Base-by-base conservation (phyloP, 1,140 invertebrate genomes). In the Drosophila tristis region DNA sequence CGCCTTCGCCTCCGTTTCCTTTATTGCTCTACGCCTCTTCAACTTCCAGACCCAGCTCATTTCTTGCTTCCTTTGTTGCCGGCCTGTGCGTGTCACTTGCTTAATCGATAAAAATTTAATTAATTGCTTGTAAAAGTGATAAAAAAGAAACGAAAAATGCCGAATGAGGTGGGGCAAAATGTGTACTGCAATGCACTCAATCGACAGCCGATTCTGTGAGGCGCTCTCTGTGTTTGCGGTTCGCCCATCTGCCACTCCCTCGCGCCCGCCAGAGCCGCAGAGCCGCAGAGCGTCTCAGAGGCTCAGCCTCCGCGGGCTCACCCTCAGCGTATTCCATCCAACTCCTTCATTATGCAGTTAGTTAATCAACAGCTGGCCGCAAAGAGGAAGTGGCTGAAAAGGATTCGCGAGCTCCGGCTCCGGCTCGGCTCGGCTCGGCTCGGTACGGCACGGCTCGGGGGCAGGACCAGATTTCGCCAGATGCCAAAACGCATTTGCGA, bases 351-450 rank as follows among this genome's bases (percentile, higher is more conserved):
- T 85, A 79, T 84, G 80, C 80, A 80, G 58, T 80, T 84, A 58
- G 74, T 76, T 76, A 87, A 89, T 87, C 82, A 87, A 87, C 82
- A 89, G 82, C 82, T 87, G 82, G 82, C 66, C 84, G 81, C 65
- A 87, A 66, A 66, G 49, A 87, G 82, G 82, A 86, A 89, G 82
- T 89, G 84, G 63, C 65, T 72, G 84, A 54, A 75, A 50, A 43
- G 50, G 73, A 51, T 70, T 70, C 25, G 3, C 9, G 65, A n/a
- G 15, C 51, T 31, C 23, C n/a, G 23, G 20, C 70, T 74, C 67
- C 67, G 71, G 60, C 20, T 20, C 23, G 23, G 2, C 23, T 2
- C 23, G 4, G 23, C 23, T 23, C 4, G 23, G n/a, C n/a, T n/a
- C n/a, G n/a, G n/a, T n/a, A n/a, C n/a, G n/a, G 23, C 4, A 4